Base-by-base conservation (phyloP, 2,888 invertebrate genomes). In the Lycophotia porphyrea region DNA sequence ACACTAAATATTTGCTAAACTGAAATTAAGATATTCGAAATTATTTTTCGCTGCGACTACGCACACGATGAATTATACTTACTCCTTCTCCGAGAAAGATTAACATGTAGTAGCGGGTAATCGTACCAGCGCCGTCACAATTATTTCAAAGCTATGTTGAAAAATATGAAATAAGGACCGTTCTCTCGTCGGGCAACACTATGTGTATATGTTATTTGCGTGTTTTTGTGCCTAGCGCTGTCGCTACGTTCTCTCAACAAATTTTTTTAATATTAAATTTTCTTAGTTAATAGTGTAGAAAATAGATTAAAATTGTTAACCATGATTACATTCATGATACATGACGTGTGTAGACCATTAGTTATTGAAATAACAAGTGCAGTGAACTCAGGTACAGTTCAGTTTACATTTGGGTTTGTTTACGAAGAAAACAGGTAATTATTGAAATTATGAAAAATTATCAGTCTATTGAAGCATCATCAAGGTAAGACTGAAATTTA, bases 41-140 rank as follows among this genome's bases (percentile, higher is more conserved):
- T n/a, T n/a, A n/a, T n/a, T n/a, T n/a, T n/a, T n/a, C n/a, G n/a
- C n/a, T n/a, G n/a, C n/a, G n/a, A n/a, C n/a, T n/a, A n/a, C n/a
- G n/a, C n/a, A n/a, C n/a, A n/a, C n/a, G n/a, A n/a, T 36, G 5
- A 74, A 69, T 67, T 69, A 61, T 74, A 74, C 42, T 44, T 44
- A 13, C 44, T 44, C 44, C 44, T 44, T 44, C 15, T 44, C 44
- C 44, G 44, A 44, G 44, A 44, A 13, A 44, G 44, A 15, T 13
- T 44, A 15, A 44, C 44, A 5, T 15, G 44, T 44, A 44, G 44
- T 44, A 44, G 44, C 44, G 44, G 13, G 13, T 2, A 1, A 2
- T 15, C 11, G 3, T 5, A 13, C 15, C 44, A n/a, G 44, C 44
- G 44, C 15, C 5, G 7, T 44, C 44, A 44, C 44, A 44, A 44